Percentiles rank a stretch among this genome's conserved stretches.
Evolutionary conservation across 2,888 invertebrate genomes (phyloP).

Genomic region (Lissonota sp.): DNA sequence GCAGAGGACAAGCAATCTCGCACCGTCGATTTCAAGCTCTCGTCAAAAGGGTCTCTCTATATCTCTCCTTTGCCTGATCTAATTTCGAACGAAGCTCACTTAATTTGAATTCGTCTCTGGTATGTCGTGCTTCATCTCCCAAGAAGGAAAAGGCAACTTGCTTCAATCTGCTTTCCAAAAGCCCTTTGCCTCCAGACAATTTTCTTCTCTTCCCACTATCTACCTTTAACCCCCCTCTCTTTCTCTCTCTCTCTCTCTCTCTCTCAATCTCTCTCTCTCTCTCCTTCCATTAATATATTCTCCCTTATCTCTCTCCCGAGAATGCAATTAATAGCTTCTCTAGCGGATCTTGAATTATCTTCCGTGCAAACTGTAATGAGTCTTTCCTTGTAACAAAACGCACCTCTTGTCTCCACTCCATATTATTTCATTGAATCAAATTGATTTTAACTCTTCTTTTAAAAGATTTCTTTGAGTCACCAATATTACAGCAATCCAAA

Average conservation of each 20-base stretch:
- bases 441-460: too few relatives aligned
- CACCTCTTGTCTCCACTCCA: too few relatives aligned
- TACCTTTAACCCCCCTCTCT: slow-evolving; percentile 10
- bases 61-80: slow-evolving; percentile 75
- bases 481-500: too few relatives aligned
- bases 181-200: slow-evolving; percentile 44
- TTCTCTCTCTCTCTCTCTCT: slow-evolving; percentile 11
- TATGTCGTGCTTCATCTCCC: slow-evolving; percentile 58
- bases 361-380: slow-evolving; percentile 69
- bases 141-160: slow-evolving; percentile 29
- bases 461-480: too few relatives aligned
- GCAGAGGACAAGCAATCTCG: slow-evolving; percentile 7
- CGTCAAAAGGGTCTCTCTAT: slow-evolving; percentile 60
- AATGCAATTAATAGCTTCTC: slow-evolving; percentile 81
- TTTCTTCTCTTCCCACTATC: slow-evolving; percentile 34
- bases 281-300: slow-evolving; percentile 40
- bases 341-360: slow-evolving; percentile 80
- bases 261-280: slow-evolving; percentile 23
- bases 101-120: slow-evolving; percentile 77
- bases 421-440: too few relatives aligned
- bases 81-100: slow-evolving; percentile 80
- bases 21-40: slow-evolving; percentile 19
- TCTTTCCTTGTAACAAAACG: too few relatives aligned
- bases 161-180: slow-evolving; percentile 24
- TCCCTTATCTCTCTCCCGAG: slow-evolving; percentile 73